phyloP scores from a whole-genome alignment of 2,888 invertebrate genomes.

The Calameuta filiformis region DNA sequence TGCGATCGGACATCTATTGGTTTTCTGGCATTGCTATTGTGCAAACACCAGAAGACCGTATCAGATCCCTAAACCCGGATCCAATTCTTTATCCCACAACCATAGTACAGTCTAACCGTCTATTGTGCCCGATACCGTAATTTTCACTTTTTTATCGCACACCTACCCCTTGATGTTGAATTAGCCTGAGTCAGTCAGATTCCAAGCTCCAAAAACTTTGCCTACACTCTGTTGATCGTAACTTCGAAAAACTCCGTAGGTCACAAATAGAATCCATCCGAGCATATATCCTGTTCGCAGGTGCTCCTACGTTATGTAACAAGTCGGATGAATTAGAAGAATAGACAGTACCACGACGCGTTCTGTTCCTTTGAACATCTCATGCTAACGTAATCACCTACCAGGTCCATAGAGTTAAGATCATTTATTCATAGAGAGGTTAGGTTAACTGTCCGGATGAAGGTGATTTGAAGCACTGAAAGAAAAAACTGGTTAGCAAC shows the following conservation, averaged over 20 bases:
- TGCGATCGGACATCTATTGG: constrained; percentile 16
- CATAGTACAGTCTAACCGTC: neutral
- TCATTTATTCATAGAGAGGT: neutral
- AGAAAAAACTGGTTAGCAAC: neutral
- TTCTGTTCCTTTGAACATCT: neutral
- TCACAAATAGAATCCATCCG: neutral
- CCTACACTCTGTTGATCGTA: neutral
- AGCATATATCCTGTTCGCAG: neutral
- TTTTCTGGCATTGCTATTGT: constrained; percentile 21
- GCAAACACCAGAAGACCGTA: constrained; percentile 26
- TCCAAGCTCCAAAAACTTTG: neutral
- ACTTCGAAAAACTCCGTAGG: neutral
- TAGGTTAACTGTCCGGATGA: neutral
- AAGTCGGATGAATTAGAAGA: neutral
- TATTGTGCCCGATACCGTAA: neutral
- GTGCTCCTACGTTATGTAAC: neutral
- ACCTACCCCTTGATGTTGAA: neutral
- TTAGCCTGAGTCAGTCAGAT: neutral
- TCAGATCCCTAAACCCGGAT: neutral
- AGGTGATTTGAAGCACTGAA: neutral
- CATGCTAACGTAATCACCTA: neutral
- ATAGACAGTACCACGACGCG: neutral
- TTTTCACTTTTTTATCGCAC: neutral
- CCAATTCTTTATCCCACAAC: neutral
- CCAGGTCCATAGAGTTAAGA: neutral